Conservation (phyloP, 1,140 invertebrate genomes). For the Orchesella cincta region DNA sequence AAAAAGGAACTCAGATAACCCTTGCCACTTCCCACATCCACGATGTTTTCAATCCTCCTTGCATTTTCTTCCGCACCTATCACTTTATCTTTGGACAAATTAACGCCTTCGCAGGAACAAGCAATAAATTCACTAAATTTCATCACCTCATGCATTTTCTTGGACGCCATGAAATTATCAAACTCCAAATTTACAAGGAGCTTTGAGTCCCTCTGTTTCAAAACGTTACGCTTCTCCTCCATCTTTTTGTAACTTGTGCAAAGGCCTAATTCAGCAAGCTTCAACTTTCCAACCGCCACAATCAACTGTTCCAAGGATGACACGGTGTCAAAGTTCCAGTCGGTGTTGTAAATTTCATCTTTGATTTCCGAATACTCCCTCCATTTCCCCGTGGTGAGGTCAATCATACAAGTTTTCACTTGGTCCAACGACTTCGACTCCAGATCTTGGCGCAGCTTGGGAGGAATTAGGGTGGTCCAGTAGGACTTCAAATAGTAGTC, state of each 20-base stretch:
- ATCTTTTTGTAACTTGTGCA: slow-evolving; percentile 49
- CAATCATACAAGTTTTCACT: slow-evolving; percentile 59
- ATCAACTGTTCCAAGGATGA: slow-evolving; percentile 49
- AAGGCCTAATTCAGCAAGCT: slow-evolving; percentile 54
- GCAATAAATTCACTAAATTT: slow-evolving; percentile 62
- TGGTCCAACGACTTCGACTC: slow-evolving; percentile 57
- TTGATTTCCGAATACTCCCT: slow-evolving; percentile 55
- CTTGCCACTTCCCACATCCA: slow-evolving; percentile 84
- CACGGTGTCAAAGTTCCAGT: slow-evolving; percentile 30
- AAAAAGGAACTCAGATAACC: slow-evolving; percentile 78
- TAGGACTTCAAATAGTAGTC: slow-evolving; percentile 74
- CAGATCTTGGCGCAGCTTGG: slow-evolving; percentile 34
- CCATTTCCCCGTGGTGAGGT: slow-evolving; percentile 55
- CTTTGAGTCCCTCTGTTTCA: not conserved
- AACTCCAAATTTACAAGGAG: slow-evolving; percentile 4
- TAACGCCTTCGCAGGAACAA: not conserved
- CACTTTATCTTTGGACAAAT: slow-evolving; percentile 53
- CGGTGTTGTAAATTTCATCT: slow-evolving; percentile 24
- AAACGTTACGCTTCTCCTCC: slow-evolving; percentile 34
- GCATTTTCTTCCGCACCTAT: not conserved
- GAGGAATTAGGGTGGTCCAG: slow-evolving; percentile 61
- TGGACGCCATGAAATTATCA: slow-evolving; percentile 70
- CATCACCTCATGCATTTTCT: slow-evolving; percentile 81
- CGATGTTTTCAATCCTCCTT: slow-evolving; percentile 58
- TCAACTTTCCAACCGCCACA: slow-evolving; percentile 52